phyloP scores from a whole-genome alignment of 2,888 invertebrate species.

The Drosophila emarginata region DNA sequence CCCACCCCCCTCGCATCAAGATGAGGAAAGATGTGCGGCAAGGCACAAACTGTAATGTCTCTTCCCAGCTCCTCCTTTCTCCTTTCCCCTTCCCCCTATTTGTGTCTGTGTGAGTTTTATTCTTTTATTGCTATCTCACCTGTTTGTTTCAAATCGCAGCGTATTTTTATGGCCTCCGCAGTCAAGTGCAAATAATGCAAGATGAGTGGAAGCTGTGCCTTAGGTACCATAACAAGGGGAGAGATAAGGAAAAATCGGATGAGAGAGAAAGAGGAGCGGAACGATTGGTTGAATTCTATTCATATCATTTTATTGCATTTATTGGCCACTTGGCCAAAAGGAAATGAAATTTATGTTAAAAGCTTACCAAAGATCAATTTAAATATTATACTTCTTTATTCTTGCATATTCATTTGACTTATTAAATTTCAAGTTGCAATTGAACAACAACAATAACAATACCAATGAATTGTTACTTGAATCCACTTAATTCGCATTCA shows the following conservation, averaged over 20 bases:
- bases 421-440: conserved; percentile 31
- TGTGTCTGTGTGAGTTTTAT: conserved; percentile 5
- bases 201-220: neutral
- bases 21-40: neutral
- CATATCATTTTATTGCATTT: conserved; percentile 47
- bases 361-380: conserved; percentile 12
- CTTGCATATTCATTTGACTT: conserved; percentile 31
- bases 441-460: neutral
- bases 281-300: conserved; percentile 1
- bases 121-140: conserved; percentile 7
- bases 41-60: neutral
- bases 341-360: conserved; percentile 1
- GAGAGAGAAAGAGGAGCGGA: too few relatives aligned
- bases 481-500: conserved; percentile 1
- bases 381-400: neutral
- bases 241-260: neutral
- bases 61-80: neutral
- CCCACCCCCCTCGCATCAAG: too few relatives aligned
- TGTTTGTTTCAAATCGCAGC: conserved; percentile 32
- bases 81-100: neutral
- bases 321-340: conserved; percentile 48
- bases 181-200: conserved; percentile 49
- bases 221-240: conserved; percentile 18
- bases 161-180: conserved; percentile 43
- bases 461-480: neutral